Evolutionary conservation across 2,888 invertebrate species (phyloP), one percentile per base, ranked within the genome.

Genomic region (Blastobasis lacticolella): DNA sequence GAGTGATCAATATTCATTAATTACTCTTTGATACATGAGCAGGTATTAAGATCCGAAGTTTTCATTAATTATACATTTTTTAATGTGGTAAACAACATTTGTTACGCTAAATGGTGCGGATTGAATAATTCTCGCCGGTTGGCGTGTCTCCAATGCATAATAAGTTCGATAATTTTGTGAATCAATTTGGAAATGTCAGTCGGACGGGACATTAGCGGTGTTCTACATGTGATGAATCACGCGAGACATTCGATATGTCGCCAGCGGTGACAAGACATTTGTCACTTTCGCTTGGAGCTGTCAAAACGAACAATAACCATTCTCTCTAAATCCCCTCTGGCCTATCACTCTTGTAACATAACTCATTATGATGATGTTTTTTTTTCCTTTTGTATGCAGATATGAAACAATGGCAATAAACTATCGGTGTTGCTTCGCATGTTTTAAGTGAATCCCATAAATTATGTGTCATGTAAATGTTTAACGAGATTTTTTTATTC

Each of bases 1-100:
- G 43, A 10, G 8, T 36, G 3, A 46, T 49, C 36, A 52, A 49
- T 46, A 52, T 52, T 49, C 37, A 46, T 46, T 37, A 48, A 37
- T 45, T 6, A 46, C 46, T 46, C 38, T 46, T 38, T 10, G 7
- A 7, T 23, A 23, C 23, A 23, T 23, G 23, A 23, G 23, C 23
- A 23, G 23, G 8, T 36, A 45, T 45, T 45, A 45, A 45, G 36
- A 45, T 45, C 36, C 37, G 37, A 36, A 9, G n/a, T 23, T 46
- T 46, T 38, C 36, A 45, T 45, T 45, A 23, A 45, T 45, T 45
- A 37, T 6, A 37, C 9, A n/a, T 5, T 46, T 10, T 38, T 38
- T 46, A n/a, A 38, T 45, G 4, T 1, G 45, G 36, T 45, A 45
- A 45, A 45, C 10, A 10, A 45, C n/a, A 46, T 8, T 38, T 8